These are phyloP conservation scores for human DNA, from an alignment of 2,113 vertebrate genomes.

Conservation along the genomic window GRCh38 chr14:30783501-30784000, in stretches of 20 bases:
- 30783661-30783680: not conserved
- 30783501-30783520: not conserved
- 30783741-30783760: not conserved
- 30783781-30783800: not conserved
- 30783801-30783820: not conserved
- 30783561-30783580: not conserved
- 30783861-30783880: not conserved
- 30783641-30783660: not conserved
- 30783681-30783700: not conserved
- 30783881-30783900: not conserved
- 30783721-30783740: not conserved
- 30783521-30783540: not conserved
- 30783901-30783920: not conserved
- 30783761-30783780: not conserved
- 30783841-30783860: not conserved
- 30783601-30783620: not conserved
- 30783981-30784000: not conserved
- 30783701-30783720: not conserved
- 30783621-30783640: not conserved
- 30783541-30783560: not conserved
- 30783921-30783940: not conserved
- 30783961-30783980: not conserved
- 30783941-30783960: not conserved
- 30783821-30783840: not conserved
- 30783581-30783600: not conserved